Conservation (phyloP, 2,797 vertebrate species). For the Aselliscus stoliczkanus region DNA sequence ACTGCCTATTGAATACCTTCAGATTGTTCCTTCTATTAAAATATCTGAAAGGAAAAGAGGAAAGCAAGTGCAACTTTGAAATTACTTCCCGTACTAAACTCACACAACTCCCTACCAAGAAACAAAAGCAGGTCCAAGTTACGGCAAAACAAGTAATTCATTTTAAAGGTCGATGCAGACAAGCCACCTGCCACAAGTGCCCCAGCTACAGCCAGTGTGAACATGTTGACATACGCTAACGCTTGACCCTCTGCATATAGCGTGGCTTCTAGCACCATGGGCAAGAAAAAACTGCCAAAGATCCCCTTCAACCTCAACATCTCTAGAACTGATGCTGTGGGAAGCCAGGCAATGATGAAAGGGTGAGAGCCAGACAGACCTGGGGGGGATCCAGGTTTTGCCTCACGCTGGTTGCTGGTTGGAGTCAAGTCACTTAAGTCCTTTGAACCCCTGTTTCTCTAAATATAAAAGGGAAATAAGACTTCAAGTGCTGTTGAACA, state of each 20-base stretch:
- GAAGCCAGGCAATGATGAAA: too few species aligned
- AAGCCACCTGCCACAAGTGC: background rate
- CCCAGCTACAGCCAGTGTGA: background rate
- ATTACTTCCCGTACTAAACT: background rate
- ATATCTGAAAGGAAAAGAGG: background rate
- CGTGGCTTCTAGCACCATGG: background rate
- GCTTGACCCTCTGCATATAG: background rate
- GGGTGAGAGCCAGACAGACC: background rate
- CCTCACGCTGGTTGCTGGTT: background rate
- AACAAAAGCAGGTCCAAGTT: background rate
- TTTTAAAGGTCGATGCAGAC: background rate
- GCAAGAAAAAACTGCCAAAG: background rate
- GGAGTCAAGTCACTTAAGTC: background rate
- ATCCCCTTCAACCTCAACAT: background rate
- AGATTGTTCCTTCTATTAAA: background rate
- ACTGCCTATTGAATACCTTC: background rate
- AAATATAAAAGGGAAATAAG: background rate
- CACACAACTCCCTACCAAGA: background rate
- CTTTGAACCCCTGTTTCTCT: background rate
- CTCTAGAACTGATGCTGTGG: background rate
- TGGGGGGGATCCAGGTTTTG: background rate
- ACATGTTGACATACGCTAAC: background rate
- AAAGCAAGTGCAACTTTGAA: background rate
- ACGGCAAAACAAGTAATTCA: background rate
- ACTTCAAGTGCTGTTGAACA: background rate